Percentiles rank a stretch among this genome's conserved stretches.
Conservation (phyloP, 2,113 vertebrate genomes). For the Labrus mixtus region DNA sequence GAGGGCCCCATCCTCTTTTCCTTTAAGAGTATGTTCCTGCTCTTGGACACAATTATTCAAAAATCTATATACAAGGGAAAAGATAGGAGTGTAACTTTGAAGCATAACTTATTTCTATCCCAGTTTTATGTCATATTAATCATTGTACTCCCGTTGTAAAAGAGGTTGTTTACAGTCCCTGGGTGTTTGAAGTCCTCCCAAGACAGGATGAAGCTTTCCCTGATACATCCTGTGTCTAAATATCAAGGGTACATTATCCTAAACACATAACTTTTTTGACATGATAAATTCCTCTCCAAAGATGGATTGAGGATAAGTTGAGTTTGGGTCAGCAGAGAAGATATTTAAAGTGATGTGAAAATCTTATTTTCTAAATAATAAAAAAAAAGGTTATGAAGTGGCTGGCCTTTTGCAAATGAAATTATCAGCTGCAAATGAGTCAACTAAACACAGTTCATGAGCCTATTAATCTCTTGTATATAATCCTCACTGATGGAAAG, state of each 20-base stretch:
- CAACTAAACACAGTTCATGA: slow-evolving; percentile 35
- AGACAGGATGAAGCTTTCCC: slow-evolving; percentile 14
- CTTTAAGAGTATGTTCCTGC: neutral
- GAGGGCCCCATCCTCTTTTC: no score
- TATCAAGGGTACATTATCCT: slow-evolving; percentile 7
- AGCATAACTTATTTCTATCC: neutral
- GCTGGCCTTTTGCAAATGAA: slow-evolving; percentile 34
- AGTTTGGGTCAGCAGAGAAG: no score
- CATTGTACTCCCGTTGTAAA: slow-evolving; percentile 13
- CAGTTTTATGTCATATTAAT: neutral
- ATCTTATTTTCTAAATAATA: neutral
- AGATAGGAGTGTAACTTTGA: slow-evolving; percentile 13
- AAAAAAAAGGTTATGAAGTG: neutral
- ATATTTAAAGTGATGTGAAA: neutral
- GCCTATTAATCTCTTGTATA: slow-evolving; percentile 47
- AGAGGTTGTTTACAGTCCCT: neutral
- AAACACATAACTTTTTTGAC: neutral
- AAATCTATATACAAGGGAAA: neutral
- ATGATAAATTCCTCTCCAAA: slow-evolving; percentile 4
- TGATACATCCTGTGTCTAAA: slow-evolving; percentile 19
- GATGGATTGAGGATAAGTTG: no score
- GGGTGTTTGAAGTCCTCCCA: slow-evolving; percentile 19
- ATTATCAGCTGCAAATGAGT: slow-evolving; percentile 41
- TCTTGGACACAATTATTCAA: slow-evolving; percentile 14
- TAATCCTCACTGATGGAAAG: slow-evolving; percentile 34